A percentile compares a stretch with the other conserved stretches of the same genome.
Evolutionary conservation across 2,888 invertebrate species (phyloP).

Genomic region (Polydrusus cervinus): DNA sequence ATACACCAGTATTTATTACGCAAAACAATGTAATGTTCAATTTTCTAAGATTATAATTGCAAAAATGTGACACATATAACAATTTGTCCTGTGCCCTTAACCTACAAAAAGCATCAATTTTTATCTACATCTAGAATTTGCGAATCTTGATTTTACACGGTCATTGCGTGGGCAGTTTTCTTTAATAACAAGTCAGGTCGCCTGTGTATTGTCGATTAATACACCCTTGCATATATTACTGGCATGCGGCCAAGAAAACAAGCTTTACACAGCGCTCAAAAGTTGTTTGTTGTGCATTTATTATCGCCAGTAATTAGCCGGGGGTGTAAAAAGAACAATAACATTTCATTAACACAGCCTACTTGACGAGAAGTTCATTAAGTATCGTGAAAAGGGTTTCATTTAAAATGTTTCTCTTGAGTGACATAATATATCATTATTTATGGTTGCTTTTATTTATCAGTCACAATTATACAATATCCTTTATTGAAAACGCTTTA

Average conservation of each 20-base stretch:
- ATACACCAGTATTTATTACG: too few species aligned
- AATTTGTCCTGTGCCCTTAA: too few species aligned
- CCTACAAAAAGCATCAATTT: too few species aligned
- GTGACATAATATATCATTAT: too few species aligned
- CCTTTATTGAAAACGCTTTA: too few species aligned
- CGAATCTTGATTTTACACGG: background rate
- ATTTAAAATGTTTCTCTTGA: too few species aligned
- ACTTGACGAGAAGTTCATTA: background rate
- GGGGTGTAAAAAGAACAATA: conserved; percentile 32
- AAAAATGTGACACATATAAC: too few species aligned
- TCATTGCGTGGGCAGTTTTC: background rate
- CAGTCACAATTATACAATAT: too few species aligned
- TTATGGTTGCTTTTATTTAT: too few species aligned
- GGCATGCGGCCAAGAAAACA: conserved; percentile 15
- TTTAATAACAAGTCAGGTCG: background rate
- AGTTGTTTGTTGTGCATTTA: conserved; percentile 30
- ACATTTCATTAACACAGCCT: conserved; percentile 4
- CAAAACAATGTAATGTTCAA: too few species aligned
- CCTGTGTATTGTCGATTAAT: background rate
- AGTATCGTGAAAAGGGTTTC: background rate
- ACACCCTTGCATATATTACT: background rate
- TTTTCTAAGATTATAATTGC: too few species aligned
- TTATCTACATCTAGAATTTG: background rate
- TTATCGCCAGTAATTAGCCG: conserved; percentile 7
- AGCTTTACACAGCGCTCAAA: conserved; percentile 4